A percentile compares a stretch with the other conserved stretches of the same genome.
Evolutionary conservation across 2,797 vertebrate genomes (phyloP).

Genomic region (Pempheris klunzingeri): DNA sequence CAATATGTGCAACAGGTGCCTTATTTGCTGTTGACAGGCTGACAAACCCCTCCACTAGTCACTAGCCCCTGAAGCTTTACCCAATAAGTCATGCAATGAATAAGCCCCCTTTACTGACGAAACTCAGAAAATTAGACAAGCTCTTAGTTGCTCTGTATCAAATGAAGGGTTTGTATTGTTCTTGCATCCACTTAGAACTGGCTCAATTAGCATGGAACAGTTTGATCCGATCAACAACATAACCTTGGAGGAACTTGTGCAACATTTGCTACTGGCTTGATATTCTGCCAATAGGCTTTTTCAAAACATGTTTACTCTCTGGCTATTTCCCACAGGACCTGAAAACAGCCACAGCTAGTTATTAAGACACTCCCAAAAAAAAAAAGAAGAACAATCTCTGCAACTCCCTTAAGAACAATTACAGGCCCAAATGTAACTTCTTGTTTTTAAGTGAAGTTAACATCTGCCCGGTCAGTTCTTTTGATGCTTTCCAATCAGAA

Average conservation of each 20-base stretch:
- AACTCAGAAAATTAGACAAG: not conserved
- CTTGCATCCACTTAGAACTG: too few relatives aligned
- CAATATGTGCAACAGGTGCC: not conserved
- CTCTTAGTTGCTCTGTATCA: not conserved
- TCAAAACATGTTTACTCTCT: not conserved
- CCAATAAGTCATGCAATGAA: not conserved
- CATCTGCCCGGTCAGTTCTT: not conserved
- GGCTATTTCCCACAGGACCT: slow-evolving; percentile 6
- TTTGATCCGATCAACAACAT: not conserved
- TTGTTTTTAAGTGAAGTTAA: not conserved
- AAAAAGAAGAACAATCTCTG: not conserved
- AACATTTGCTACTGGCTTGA: not conserved
- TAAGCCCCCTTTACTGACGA: not conserved
- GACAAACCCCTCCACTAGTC: not conserved
- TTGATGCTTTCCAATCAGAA: not conserved
- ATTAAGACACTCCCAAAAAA: not conserved
- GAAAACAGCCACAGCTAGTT: not conserved
- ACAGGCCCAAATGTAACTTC: not conserved
- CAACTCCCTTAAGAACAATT: not conserved
- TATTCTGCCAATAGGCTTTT: slow-evolving; percentile 3
- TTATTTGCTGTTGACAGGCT: not conserved
- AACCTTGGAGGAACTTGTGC: not conserved
- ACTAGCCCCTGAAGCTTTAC: not conserved
- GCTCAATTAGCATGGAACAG: not conserved
- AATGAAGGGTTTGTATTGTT: not conserved